Evolutionary conservation across 2,113 vertebrate species (phyloP).

Genomic region (Lucifuga dentata): DNA sequence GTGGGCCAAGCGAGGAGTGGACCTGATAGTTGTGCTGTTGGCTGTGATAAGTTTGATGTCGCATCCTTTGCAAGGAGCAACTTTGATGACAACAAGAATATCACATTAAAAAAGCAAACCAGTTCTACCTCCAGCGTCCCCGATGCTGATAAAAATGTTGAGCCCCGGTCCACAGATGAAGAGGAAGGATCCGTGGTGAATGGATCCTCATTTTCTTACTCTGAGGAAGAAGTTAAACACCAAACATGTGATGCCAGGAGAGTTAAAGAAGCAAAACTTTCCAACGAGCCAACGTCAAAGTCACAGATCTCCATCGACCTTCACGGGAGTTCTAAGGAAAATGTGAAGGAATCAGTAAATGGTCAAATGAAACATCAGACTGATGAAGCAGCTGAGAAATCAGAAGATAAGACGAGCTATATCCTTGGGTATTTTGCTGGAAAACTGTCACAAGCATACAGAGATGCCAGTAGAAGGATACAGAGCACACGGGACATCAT

Average conservation of each 20-base stretch:
- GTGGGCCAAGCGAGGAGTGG: background rate
- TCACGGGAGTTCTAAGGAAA: background rate
- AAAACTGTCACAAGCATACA: conserved; percentile 75
- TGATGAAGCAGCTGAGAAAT: background rate
- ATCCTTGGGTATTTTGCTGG: conserved; percentile 71
- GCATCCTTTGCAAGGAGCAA: background rate
- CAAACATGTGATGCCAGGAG: background rate
- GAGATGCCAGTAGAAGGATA: conserved; percentile 61
- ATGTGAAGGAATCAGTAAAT: background rate
- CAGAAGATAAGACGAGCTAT: background rate
- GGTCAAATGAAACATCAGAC: background rate
- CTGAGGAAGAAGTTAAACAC: background rate
- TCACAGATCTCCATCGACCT: background rate
- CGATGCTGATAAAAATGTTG: background rate
- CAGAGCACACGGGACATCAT: conserved; percentile 67
- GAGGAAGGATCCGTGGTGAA: background rate
- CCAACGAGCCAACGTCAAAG: background rate
- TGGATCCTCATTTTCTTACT: background rate
- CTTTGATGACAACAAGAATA: conserved; percentile 6
- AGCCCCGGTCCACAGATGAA: background rate
- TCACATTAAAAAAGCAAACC: background rate
- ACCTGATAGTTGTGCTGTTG: background rate
- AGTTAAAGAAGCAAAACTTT: background rate
- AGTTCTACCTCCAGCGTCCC: background rate
- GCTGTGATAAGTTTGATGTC: background rate